phyloP scores from a whole-genome alignment of 2,113 vertebrate genomes.

The Corythornis madagascariensis region DNA sequence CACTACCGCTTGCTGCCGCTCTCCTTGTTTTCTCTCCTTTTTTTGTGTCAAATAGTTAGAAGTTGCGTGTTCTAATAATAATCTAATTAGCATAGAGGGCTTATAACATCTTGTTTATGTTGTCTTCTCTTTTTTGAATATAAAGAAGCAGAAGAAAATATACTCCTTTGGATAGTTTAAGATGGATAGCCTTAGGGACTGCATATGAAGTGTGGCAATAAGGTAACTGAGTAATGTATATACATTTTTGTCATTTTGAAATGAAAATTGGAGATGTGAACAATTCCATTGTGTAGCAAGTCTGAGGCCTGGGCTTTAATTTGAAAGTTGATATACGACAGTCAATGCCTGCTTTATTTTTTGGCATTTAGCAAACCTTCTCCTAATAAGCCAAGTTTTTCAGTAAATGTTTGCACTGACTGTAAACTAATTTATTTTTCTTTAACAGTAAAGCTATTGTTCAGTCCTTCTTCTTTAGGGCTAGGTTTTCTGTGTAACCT shows the following conservation, averaged over 20 bases:
- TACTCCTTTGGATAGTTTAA: not conserved
- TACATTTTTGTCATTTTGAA: not conserved
- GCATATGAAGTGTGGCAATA: not conserved
- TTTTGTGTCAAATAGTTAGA: slow-evolving; percentile 47
- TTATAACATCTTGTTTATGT: slow-evolving; percentile 57
- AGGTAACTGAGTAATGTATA: not conserved
- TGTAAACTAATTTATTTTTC: not conserved
- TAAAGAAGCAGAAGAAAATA: slow-evolving; percentile 8
- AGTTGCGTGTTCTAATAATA: slow-evolving; percentile 30
- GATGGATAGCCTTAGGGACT: not conserved
- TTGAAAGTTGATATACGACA: not conserved
- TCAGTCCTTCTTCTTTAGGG: not conserved
- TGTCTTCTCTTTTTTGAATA: slow-evolving; percentile 13
- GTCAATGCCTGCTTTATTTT: not conserved
- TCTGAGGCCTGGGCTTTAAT: not conserved
- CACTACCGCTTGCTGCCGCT: not conserved
- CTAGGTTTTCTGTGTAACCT: not conserved
- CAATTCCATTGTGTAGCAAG: not conserved
- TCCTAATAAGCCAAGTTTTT: not conserved
- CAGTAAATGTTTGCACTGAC: not conserved
- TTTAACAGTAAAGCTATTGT: not conserved
- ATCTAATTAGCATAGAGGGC: slow-evolving; percentile 37
- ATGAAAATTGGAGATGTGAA: not conserved
- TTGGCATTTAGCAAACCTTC: not conserved
- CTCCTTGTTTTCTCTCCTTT: slow-evolving; percentile 16